phyloP scores from a whole-genome alignment of 1,140 invertebrate species.

The Drosophila ogumai region DNA sequence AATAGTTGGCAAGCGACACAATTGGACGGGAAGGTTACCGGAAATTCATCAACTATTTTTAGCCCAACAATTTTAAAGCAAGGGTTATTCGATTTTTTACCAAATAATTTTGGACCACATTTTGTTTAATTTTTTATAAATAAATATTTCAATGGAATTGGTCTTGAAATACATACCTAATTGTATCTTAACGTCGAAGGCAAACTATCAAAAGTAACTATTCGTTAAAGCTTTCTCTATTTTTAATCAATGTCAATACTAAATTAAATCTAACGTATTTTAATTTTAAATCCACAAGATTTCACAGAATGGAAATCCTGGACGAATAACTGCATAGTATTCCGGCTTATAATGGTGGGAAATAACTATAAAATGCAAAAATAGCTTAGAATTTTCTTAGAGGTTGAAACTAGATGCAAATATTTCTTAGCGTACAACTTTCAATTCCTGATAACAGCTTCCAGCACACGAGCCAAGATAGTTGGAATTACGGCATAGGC shows the following conservation, averaged over 20 bases:
- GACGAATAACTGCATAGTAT: neutral
- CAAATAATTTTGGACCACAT: too few species aligned
- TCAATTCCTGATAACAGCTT: neutral
- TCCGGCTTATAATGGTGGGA: neutral
- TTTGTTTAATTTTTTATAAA: neutral
- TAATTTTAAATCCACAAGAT: neutral
- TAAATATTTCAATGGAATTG: neutral
- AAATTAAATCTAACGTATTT: neutral
- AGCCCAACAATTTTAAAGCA: neutral
- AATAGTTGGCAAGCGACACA: slow-evolving; percentile 8
- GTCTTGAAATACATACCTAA: neutral
- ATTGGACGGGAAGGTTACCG: neutral
- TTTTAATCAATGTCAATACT: neutral
- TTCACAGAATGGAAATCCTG: neutral
- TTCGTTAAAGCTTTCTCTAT: neutral
- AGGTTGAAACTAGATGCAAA: neutral
- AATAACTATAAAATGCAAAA: slow-evolving; percentile 7
- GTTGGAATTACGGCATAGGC: neutral
- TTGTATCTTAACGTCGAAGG: neutral
- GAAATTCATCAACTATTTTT: slow-evolving; percentile 2
- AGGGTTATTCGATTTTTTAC: neutral
- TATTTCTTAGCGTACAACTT: neutral
- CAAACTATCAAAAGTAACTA: neutral
- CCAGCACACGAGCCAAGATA: neutral
- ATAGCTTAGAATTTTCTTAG: neutral